phyloP scores from a whole-genome alignment of 2,797 vertebrate genomes.

The Coendou prehensilis region DNA sequence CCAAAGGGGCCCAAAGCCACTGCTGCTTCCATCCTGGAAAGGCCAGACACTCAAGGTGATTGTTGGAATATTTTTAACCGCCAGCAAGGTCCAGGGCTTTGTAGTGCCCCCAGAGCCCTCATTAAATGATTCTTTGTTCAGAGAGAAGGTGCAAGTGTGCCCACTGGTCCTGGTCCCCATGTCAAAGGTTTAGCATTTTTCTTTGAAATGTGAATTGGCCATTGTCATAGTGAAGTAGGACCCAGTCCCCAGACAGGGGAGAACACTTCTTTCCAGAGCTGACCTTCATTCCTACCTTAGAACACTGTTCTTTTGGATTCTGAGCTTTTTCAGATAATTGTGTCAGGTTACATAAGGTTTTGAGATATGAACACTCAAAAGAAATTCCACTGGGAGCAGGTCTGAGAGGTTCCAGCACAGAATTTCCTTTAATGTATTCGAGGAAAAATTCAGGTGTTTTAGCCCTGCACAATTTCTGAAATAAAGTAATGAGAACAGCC shows the following conservation, averaged over 20 bases:
- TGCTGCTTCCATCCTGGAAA: slow-evolving; percentile 43
- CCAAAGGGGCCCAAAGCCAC: not conserved
- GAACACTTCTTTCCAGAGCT: slow-evolving; percentile 10
- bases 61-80: slow-evolving; percentile 75
- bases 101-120: slow-evolving; percentile 49
- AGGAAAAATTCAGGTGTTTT: slow-evolving; percentile 78
- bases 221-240: slow-evolving; percentile 56
- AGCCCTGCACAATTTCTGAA: slow-evolving; percentile 69
- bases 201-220: slow-evolving; percentile 65
- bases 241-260: slow-evolving; percentile 49
- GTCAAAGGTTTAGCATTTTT: slow-evolving; percentile 10
- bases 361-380: slow-evolving; percentile 72
- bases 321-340: slow-evolving; percentile 76
- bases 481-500: slow-evolving; percentile 45
- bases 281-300: slow-evolving; percentile 73
- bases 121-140: slow-evolving; percentile 67
- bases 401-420: slow-evolving; percentile 48
- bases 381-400: slow-evolving; percentile 70
- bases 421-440: slow-evolving; percentile 73
- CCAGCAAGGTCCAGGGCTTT: slow-evolving; percentile 43
- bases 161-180: slow-evolving; percentile 4
- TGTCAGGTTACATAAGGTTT: slow-evolving; percentile 78
- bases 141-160: not conserved
- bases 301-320: slow-evolving; percentile 65
- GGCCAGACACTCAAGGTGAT: slow-evolving; percentile 3